Base-by-base conservation (phyloP, 2,888 invertebrate genomes). In the Apocheima hispidaria region DNA sequence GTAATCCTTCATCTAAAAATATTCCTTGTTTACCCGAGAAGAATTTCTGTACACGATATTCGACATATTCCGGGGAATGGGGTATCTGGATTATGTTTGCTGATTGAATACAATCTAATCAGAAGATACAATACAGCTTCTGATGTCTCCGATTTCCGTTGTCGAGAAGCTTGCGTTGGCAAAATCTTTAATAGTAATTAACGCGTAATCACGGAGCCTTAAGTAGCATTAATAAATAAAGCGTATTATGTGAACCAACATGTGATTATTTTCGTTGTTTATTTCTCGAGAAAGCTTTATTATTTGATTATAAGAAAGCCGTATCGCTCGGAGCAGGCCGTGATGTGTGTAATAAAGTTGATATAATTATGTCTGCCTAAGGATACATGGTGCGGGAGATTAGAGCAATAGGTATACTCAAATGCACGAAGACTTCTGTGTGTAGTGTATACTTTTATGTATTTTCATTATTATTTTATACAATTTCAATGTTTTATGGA, bases 331-430 rank as follows among this genome's bases (percentile, higher is more conserved):
- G 75, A 79, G 79, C 69, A 78, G 68, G 69, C 74, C 70, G 36
- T 77, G 80, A 80, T 75, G 74, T 63, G 68, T 56, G 74, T 77
- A 81, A 84, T 85, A 81, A 84, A 82, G 77, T 79, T 80, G 78
- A 80, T 81, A 77, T 83, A 81, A 84, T 83, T 81, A 82, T 75
- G 73, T 74, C 70, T 71, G 38, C 41, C 67, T 69, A 69, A 70
- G 70, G 70, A 66, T 68, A 64, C 65, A 65, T 67, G 68, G 57
- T 30, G 41, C 28, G 41, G 33, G 40, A 49, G 69, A 65, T 71
- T 72, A 69, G 50, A 61, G 55, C 48, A 50, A 55, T 49, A 35
- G n/a, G n/a, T n/a, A 26, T 36, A 12, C 48, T 54, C 55, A 58
- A 63, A 59, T 52, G 52, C 63, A 63, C 66, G 60, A 64, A 65